Evolutionary conservation across 2,113 vertebrate species (phyloP).

Genomic region (Dolichotis patagonum): DNA sequence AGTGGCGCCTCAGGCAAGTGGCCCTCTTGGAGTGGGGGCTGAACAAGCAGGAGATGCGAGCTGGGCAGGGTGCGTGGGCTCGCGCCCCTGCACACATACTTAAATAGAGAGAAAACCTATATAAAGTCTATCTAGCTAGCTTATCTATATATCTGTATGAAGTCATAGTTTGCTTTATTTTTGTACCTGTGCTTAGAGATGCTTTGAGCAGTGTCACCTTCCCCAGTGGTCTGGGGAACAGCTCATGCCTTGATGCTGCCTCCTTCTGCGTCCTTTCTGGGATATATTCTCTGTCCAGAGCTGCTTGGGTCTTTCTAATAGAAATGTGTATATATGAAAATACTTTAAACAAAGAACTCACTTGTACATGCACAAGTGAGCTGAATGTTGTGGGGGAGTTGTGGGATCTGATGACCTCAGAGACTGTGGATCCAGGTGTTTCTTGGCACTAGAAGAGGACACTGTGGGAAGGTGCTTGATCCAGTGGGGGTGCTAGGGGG

Average conservation of each 20-base stretch:
- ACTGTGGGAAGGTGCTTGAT: background rate
- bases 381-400: background rate
- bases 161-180: constrained; percentile 88
- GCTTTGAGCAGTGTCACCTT: constrained; percentile 79
- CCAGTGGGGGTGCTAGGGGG: background rate
- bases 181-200: constrained; percentile 87
- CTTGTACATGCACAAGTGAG: background rate
- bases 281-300: background rate
- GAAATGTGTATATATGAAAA: constrained; percentile 36
- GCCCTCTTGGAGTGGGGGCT: background rate
- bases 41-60: background rate
- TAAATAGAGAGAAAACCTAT: constrained; percentile 84
- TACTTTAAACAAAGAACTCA: background rate
- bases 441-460: background rate
- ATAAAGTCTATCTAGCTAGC: constrained; percentile 83
- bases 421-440: background rate
- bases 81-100: constrained; percentile 76
- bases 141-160: constrained; percentile 86
- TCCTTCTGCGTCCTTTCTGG: background rate
- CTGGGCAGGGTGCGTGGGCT: constrained; percentile 60
- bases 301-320: constrained; percentile 44
- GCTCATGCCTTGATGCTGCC: constrained; percentile 59
- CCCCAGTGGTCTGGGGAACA: constrained; percentile 67
- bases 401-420: background rate
- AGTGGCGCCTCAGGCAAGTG: constrained; percentile 23